Conservation (phyloP, 1,140 invertebrate genomes). For the Artemia franciscana region DNA sequence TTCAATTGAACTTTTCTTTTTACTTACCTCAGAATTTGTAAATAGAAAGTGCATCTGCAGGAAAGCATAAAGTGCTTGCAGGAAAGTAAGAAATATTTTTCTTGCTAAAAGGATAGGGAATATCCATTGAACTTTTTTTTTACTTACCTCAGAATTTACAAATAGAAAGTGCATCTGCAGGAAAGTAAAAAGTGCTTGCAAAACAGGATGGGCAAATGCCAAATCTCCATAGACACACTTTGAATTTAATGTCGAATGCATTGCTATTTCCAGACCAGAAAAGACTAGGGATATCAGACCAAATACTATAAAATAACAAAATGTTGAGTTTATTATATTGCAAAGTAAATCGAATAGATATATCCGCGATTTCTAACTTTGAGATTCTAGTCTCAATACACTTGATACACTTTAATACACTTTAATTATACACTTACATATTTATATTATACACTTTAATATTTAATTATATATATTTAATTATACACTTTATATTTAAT, state of each 20-base stretch:
- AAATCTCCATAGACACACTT: constrained; percentile 28
- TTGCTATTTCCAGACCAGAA: constrained; percentile 36
- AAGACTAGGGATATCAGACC: constrained; percentile 38
- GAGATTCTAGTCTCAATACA: no score
- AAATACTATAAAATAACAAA: constrained; percentile 30
- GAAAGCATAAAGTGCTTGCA: constrained; percentile 39
- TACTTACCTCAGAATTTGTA: constrained; percentile 35
- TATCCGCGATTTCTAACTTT: no score
- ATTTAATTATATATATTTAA: no score
- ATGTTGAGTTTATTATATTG: no score
- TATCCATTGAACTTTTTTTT: no score
- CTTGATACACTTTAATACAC: no score
- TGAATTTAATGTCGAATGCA: constrained; percentile 32
- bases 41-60: constrained; percentile 44
- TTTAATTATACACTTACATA: no score
- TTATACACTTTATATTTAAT: no score
- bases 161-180: constrained; percentile 44
- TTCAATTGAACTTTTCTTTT: no score
- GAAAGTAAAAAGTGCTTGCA: constrained; percentile 40
- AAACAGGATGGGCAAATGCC: constrained; percentile 33
- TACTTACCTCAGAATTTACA: constrained; percentile 36
- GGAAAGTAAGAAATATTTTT: constrained; percentile 33
- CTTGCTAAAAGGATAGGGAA: no score
- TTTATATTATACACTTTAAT: no score
- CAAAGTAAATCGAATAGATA: no score